Conservation (phyloP, 2,888 invertebrate genomes). For the Diaphora mendica region DNA sequence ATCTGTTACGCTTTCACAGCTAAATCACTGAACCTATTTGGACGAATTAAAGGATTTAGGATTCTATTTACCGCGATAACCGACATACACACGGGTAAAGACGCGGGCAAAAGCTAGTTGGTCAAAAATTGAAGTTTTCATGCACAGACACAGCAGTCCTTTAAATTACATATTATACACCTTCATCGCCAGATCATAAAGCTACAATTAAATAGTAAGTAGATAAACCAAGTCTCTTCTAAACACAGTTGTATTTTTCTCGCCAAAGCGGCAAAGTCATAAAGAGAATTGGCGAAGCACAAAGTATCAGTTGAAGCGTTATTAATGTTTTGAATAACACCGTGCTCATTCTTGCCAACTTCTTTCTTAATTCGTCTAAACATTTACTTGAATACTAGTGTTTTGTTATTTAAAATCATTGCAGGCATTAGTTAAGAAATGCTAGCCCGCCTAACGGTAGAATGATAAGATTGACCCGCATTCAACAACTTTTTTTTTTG, state of each 20-base stretch:
- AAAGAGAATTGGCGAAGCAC: background rate
- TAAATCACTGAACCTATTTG: no score
- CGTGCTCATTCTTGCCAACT: background rate
- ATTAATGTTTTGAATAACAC: background rate
- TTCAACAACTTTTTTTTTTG: no score
- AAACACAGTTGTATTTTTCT: background rate
- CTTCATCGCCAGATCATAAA: background rate
- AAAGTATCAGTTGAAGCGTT: conserved; percentile 1
- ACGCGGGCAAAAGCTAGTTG: no score
- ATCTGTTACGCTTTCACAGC: no score
- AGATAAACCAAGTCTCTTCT: background rate
- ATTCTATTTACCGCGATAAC: no score
- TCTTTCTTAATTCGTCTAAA: background rate
- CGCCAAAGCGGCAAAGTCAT: background rate
- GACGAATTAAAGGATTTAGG: no score
- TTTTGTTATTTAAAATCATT: background rate
- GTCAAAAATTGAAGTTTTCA: no score
- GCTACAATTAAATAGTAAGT: background rate
- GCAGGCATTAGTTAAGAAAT: no score
- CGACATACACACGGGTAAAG: no score
- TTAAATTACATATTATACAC: no score
- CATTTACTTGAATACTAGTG: background rate
- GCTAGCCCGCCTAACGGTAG: background rate
- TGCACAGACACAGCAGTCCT: no score
- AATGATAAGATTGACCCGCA: background rate